phyloP scores from a whole-genome alignment of 2,113 vertebrate species.

The Gobiocypris rarus region DNA sequence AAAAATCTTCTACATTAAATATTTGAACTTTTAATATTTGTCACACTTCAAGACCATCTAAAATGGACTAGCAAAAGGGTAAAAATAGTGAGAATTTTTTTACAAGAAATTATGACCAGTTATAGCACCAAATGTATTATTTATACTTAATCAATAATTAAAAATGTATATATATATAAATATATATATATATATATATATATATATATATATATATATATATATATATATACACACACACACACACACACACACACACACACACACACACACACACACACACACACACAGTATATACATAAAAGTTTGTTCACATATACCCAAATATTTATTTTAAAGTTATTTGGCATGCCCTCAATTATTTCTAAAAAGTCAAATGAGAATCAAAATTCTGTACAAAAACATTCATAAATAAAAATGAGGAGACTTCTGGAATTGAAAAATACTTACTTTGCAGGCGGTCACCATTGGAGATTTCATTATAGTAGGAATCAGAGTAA shows the following conservation, averaged over 20 bases:
- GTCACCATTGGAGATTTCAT: slow-evolving; percentile 64
- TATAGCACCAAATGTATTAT: neutral
- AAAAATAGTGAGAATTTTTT: neutral
- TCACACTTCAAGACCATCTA: neutral
- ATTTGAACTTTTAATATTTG: neutral
- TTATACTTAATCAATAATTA: too few relatives aligned
- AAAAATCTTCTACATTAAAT: too few relatives aligned
- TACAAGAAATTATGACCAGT: neutral
- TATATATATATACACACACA: too few relatives aligned
- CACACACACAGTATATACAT: too few relatives aligned
- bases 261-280: too few relatives aligned
- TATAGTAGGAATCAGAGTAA: slow-evolving; percentile 63
- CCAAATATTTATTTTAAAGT: neutral
- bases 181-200: too few relatives aligned
- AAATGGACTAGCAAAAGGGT: neutral
- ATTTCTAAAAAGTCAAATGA: neutral
- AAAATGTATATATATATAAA: too few relatives aligned
- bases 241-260: too few relatives aligned
- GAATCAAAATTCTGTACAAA: neutral
- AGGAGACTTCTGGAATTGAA: slow-evolving; percentile 18
- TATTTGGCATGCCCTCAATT: neutral
- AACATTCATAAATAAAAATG: neutral
- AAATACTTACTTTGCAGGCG: slow-evolving; percentile 50
- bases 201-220: too few relatives aligned
- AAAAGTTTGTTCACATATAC: neutral